Evolutionary conservation across 2,797 vertebrate genomes (phyloP), one percentile per base, ranked within the genome.

Genomic region (Sphenopsis melanotis): DNA sequence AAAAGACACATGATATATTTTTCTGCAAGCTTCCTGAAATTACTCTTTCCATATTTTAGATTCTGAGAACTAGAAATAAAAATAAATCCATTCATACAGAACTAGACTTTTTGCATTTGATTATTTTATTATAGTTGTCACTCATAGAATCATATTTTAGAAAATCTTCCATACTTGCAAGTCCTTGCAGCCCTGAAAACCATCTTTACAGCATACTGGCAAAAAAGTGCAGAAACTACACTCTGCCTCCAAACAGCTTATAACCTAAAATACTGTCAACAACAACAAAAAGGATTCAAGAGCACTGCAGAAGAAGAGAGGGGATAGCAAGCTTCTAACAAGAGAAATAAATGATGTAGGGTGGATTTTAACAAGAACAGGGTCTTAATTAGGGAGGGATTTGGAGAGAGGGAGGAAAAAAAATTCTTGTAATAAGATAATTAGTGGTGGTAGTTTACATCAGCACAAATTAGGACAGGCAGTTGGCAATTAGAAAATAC

Each of bases 341-440:
- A 81, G 55, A 36, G 46, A 88, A 79, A 88, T 39, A 91, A 90
- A 89, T 60, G 4, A 70, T 44, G 49, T 36, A 71, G 56, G 46
- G 12, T 91, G 34, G 61, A 86, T 95, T 96, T 96, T 89, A 84
- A 70, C 66, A 94, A 88, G 74, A 75, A 70, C 22, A 41, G 46
- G 21, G 60, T 78, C 79, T 86, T 94, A 95, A 96, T 93, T 95
- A 95, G 47, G 70, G 71, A 90, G 23, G 36, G 57, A 91, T 87
- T 89, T 95, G 74, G 57, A 89, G 44, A 94, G 70, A 78, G 46
- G 71, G 21, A 32, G 4, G 21, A 23, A 41, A 85, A 85, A 76
- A 36, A 26, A 12, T 37, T 49, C 64, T 42, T 94, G 68, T 71
- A 87, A 78, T 85, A 75, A 85, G 68, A 75, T 91, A 96, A 94